Percentiles rank a stretch among this genome's conserved stretches.
Conservation (phyloP, 2,888 invertebrate genomes). For the Cantharis rufa region DNA sequence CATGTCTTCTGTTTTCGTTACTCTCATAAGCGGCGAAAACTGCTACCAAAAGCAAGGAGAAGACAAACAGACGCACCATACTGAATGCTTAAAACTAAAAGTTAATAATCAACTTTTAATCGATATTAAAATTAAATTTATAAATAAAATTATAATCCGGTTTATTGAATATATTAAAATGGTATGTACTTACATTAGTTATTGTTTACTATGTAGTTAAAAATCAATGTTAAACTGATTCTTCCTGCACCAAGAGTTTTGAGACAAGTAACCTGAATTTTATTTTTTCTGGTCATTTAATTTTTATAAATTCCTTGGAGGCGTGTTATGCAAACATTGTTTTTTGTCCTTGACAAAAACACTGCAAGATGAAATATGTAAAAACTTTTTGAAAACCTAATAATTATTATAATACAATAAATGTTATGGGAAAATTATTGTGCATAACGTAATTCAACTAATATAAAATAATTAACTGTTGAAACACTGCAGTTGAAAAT, state of each 20-base stretch:
- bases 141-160: conserved; percentile 16
- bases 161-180: conserved; percentile 20
- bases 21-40: not conserved
- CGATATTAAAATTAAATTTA: not conserved
- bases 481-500: not conserved
- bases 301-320: not conserved
- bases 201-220: not conserved
- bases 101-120: not conserved
- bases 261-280: not conserved
- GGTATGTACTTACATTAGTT: not conserved
- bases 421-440: not conserved
- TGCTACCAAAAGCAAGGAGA: not conserved
- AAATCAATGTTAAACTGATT: not conserved
- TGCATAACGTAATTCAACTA: not conserved
- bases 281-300: not conserved
- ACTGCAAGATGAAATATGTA: not conserved
- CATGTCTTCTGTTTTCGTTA: not conserved
- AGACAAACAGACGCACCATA: not conserved
- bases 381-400: not conserved
- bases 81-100: not conserved
- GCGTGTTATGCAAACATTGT: not conserved
- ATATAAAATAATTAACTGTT: not conserved
- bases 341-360: not conserved
- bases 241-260: not conserved
- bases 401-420: not conserved